Evolutionary conservation across 2,113 vertebrate species (phyloP).

Genomic region (Benitochromis conjunctus): DNA sequence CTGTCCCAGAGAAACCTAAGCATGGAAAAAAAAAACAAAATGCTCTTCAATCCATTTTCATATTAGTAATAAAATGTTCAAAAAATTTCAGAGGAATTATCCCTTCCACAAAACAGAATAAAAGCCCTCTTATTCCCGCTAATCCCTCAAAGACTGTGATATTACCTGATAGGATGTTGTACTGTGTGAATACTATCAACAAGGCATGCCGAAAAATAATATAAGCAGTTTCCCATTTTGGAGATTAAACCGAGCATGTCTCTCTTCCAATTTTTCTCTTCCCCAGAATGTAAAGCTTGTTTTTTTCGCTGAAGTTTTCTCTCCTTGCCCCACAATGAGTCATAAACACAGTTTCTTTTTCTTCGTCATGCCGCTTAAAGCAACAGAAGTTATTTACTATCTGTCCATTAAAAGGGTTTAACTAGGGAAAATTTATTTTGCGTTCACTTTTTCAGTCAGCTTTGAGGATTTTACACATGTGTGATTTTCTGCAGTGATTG

Average conservation of each 20-base stretch:
- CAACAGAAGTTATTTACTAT: neutral
- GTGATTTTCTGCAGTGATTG: neutral
- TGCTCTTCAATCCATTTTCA: conserved; percentile 65
- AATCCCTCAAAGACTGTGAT: conserved; percentile 76
- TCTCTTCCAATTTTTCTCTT: conserved; percentile 45
- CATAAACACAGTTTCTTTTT: neutral
- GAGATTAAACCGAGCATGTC: conserved; percentile 60
- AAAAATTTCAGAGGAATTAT: conserved; percentile 70
- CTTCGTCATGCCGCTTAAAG: neutral
- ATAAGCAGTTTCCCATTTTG: conserved; percentile 62
- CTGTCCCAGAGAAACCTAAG: conserved; percentile 50
- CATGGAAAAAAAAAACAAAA: conserved; percentile 19
- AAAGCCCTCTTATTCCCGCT: conserved; percentile 70
- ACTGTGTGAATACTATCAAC: conserved; percentile 67
- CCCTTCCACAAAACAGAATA: conserved; percentile 64
- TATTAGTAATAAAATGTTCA: conserved; percentile 71
- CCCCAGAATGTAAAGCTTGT: conserved; percentile 19
- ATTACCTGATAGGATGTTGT: conserved; percentile 73
- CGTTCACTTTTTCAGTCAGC: neutral
- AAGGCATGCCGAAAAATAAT: conserved; percentile 67
- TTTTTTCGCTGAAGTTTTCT: neutral
- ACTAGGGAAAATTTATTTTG: neutral
- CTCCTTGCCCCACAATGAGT: neutral
- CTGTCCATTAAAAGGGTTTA: neutral
- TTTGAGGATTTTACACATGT: neutral